These are phyloP conservation scores for Solenopsis fugax DNA, from an alignment of 1,140 invertebrate genomes.

Conservation along the genomic window DNA sequence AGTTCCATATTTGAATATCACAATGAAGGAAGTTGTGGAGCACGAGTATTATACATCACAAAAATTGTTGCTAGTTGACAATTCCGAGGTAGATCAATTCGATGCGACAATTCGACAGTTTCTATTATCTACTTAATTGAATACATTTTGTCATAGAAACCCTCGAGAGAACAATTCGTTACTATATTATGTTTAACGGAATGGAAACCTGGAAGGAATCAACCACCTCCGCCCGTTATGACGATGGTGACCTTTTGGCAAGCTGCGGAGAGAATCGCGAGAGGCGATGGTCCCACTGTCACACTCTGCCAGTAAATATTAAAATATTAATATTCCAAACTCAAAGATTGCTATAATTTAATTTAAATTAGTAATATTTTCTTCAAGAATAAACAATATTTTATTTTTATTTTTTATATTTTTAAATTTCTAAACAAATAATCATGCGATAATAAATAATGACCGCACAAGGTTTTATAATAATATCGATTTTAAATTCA, in stretches of 20 bases:
- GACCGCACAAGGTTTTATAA: background rate
- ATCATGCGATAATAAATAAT: background rate
- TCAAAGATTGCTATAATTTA: background rate
- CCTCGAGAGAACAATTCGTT: constrained; percentile 54
- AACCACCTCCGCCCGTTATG: constrained; percentile 65
- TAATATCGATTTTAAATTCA: background rate
- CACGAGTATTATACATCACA: constrained; percentile 60
- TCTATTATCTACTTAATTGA: background rate
- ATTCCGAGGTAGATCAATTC: constrained; percentile 63
- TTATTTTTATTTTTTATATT: background rate
- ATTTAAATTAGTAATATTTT: background rate
- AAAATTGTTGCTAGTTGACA: constrained; percentile 68
- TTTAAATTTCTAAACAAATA: background rate
- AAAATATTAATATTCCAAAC: constrained; percentile 37
- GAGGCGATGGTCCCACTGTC: constrained; percentile 67
- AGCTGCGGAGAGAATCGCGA: constrained; percentile 70
- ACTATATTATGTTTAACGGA: constrained; percentile 72
- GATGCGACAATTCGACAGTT: background rate
- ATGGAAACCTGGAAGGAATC: constrained; percentile 70
- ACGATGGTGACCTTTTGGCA: constrained; percentile 74
- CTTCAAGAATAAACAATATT: background rate
- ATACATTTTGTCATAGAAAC: constrained; percentile 60
- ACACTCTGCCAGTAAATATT: constrained; percentile 75
- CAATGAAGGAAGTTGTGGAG: constrained; percentile 42
- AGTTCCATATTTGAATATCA: constrained; percentile 72